These are phyloP conservation scores for Mus minutoides DNA, from an alignment of 2,797 vertebrate species.

Conservation along the genomic window DNA sequence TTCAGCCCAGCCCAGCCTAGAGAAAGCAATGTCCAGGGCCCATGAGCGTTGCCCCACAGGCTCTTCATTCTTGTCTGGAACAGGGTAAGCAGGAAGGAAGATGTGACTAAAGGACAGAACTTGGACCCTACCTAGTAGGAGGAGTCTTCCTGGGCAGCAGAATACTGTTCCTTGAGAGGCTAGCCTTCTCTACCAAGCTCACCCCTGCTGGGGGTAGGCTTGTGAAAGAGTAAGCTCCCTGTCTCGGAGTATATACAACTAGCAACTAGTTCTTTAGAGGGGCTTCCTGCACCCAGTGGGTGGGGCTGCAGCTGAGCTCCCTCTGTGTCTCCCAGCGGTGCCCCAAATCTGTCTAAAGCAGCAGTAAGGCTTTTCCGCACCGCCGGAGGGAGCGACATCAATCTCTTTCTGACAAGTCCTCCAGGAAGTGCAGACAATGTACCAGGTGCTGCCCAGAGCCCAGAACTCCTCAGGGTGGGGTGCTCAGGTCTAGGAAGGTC, in stretches of 20 bases:
- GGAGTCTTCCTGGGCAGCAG: background rate
- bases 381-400: constrained; percentile 70
- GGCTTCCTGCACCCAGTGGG: background rate
- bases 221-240: background rate
- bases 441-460: constrained; percentile 69
- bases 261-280: background rate
- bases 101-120: background rate
- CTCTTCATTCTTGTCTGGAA: background rate
- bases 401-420: constrained; percentile 70
- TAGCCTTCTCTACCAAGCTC: background rate
- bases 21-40: background rate
- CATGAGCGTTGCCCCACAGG: background rate
- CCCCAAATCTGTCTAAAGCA: constrained; percentile 64
- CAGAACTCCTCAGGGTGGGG: constrained; percentile 56
- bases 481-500: constrained; percentile 7
- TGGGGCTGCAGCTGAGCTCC: background rate
- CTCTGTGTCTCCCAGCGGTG: background rate
- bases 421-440: constrained; percentile 73
- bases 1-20: too few relatives aligned
- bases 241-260: background rate
- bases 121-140: too few relatives aligned
- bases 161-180: background rate
- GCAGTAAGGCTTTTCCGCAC: constrained; percentile 72
- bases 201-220: background rate
- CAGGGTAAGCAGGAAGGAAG: background rate